phyloP scores from a whole-genome alignment of 2,888 invertebrate species.

The Hypolimnas misippus region DNA sequence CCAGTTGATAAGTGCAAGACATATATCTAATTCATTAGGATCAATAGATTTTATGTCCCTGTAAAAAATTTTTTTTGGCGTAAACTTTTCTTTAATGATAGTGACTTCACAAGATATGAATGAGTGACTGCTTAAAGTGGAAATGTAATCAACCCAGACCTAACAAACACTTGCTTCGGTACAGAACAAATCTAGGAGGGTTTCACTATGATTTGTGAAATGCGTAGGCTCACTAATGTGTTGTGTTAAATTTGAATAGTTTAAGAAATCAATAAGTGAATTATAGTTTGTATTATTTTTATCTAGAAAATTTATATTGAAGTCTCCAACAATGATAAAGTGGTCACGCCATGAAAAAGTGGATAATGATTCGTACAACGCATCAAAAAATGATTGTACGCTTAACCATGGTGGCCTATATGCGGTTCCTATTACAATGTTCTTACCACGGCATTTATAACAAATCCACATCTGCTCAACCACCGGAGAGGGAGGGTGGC shows the following conservation, averaged over 20 bases:
- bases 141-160: too few relatives aligned
- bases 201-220: too few relatives aligned
- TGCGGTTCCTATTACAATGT: slow-evolving; percentile 11
- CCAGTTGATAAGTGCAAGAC: too few relatives aligned
- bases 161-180: neutral
- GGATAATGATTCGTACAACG: slow-evolving; percentile 22
- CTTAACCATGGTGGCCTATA: slow-evolving; percentile 36
- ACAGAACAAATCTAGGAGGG: too few relatives aligned
- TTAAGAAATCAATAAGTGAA: slow-evolving; percentile 18
- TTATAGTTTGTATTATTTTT: slow-evolving; percentile 8
- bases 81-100: too few relatives aligned
- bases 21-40: too few relatives aligned
- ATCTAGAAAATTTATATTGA: slow-evolving; percentile 25
- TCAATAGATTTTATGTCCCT: too few relatives aligned
- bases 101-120: too few relatives aligned
- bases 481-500: neutral
- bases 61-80: too few relatives aligned
- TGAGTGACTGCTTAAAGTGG: too few relatives aligned
- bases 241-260: slow-evolving; percentile 25
- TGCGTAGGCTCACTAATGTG: slow-evolving; percentile 31
- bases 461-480: slow-evolving; percentile 1
- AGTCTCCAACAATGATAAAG: slow-evolving; percentile 31
- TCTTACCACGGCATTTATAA: neutral
- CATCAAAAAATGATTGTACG: slow-evolving; percentile 31
- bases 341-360: slow-evolving; percentile 23